Conservation (phyloP, 2,113 vertebrate species). For the Regulus satrapa region DNA sequence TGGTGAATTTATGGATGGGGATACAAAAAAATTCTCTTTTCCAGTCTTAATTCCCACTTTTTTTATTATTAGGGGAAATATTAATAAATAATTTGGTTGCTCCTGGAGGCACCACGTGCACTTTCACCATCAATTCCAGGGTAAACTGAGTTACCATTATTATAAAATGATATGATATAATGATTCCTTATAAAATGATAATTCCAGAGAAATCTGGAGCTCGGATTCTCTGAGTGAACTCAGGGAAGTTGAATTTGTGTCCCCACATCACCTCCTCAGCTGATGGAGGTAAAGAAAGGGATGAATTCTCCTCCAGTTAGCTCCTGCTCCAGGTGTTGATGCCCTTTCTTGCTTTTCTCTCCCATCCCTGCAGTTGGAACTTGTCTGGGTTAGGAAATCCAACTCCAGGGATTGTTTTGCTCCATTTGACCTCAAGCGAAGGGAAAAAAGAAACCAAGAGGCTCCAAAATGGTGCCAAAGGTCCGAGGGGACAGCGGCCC, state of each 20-base stretch:
- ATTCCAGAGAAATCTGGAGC: not conserved
- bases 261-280: not conserved
- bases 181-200: too few relatives aligned
- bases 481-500: rapidly evolving
- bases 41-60: not conserved
- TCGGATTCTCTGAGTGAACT: rapidly evolving
- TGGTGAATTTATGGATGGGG: not conserved
- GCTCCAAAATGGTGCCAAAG: not conserved
- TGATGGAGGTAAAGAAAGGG: rapidly evolving
- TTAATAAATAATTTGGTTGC: rapidly evolving
- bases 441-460: not conserved
- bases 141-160: too few relatives aligned
- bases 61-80: not conserved
- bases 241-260: not conserved
- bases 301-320: not conserved
- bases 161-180: too few relatives aligned
- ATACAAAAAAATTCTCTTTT: not conserved
- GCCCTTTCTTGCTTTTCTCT: not conserved
- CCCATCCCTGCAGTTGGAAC: not conserved
- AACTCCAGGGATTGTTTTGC: not conserved
- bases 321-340: not conserved
- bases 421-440: rapidly evolving
- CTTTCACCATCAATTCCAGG: not conserved
- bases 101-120: not conserved
- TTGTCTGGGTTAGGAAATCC: not conserved